Evolutionary conservation across 1,140 invertebrate species (phyloP).

Genomic region (Halyomorpha halys): DNA sequence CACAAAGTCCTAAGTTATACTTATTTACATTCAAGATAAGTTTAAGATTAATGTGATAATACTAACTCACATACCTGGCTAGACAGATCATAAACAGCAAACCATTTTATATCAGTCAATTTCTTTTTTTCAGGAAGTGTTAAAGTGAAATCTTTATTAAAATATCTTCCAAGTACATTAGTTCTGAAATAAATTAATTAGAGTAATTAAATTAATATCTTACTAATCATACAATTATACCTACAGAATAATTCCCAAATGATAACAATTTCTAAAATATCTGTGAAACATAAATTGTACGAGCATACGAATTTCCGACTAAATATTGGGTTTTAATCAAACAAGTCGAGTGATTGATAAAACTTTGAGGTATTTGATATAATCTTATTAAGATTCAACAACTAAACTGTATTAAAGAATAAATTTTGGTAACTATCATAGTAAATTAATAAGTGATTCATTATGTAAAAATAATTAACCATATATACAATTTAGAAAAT

Average conservation of each 20-base stretch:
- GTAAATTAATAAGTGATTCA: no score
- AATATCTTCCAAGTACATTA: slow-evolving; percentile 72
- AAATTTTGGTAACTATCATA: no score
- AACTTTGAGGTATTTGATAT: no score
- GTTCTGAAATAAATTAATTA: slow-evolving; percentile 47
- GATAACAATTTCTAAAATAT: background rate
- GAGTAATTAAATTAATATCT: no score
- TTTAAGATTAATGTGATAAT: background rate
- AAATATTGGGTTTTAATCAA: no score
- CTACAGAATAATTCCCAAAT: background rate
- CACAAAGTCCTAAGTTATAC: background rate
- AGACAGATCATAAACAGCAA: slow-evolving; percentile 77
- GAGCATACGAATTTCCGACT: no score
- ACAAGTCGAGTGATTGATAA: no score
- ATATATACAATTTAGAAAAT: no score
- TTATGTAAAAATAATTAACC: no score
- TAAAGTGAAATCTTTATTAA: slow-evolving; percentile 75
- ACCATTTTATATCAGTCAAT: slow-evolving; percentile 80
- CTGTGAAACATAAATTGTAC: background rate
- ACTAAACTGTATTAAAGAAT: no score
- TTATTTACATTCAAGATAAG: background rate
- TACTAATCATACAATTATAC: no score
- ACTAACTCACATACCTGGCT: slow-evolving; percentile 48
- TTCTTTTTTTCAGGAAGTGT: slow-evolving; percentile 76
- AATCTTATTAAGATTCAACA: no score